Base-by-base conservation (phyloP, 2,797 vertebrate genomes). In the Platyrinchus mystaceus region DNA sequence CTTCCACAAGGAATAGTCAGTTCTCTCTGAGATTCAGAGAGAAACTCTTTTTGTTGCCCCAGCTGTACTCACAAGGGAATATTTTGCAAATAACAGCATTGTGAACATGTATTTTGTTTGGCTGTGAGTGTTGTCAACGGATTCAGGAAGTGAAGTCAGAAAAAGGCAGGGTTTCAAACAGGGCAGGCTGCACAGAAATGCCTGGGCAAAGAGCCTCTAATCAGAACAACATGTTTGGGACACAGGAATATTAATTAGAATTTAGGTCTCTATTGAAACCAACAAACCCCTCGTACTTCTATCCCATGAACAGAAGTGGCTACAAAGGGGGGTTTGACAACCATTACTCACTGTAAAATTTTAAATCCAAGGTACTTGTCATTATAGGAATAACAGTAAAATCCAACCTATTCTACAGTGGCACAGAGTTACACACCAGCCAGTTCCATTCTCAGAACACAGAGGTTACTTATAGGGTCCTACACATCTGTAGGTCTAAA, bases 141-240 rank as follows among this genome's bases (percentile, higher is more conserved):
- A 97, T 97, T 98, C 97, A 98, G 98, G 97, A 98, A 98, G 97
- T 97, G 96, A 97, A 97, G 96, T 98, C 96, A 97, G 96, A 97
- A 94, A 96, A 96, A 97, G 94, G 96, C 97, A 97, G 95, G 95
- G 95, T 97, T 97, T 98, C 97, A 97, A 97, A 97, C 91, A 91
- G 84, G 94, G 94, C 96, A 97, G 97, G 95, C 95, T 96, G 60
- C 81, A 82, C 75, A 96, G 85, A 96, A 97, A 96, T 96, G 94
- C 95, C 95, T 95, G 67, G 94, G 96, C 97, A 95, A 94, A 93
- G 90, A 95, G 84, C 92, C 66, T 94, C 92, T 96, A 93, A 89
- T 89, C 93, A 95, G 94, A 92, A 94, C 95, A 95, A 94, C 93
- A 91, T 96, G 94, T 96, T 70, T 94, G 89, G 94, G 90, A 91